Evolutionary conservation across 2,888 invertebrate genomes (phyloP).

Genomic region (Dynastes hyllus): DNA sequence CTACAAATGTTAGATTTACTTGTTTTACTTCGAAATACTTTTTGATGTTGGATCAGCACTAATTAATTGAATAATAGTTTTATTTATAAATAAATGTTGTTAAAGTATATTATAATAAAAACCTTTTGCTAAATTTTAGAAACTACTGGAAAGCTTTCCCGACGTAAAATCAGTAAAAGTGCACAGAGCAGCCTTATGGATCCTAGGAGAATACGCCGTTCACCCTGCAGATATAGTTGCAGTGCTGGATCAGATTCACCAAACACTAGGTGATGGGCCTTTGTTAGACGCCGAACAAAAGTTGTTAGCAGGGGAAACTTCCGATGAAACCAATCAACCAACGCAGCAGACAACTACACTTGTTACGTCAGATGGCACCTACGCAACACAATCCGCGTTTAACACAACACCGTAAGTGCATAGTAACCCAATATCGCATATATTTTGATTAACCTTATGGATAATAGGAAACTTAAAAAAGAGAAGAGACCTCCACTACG

Average conservation of each 20-base stretch:
- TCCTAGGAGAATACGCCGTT: conserved; percentile 96
- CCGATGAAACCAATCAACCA: conserved; percentile 71
- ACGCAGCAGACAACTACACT: conserved; percentile 72
- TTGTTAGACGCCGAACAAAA: conserved; percentile 80
- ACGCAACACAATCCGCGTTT: conserved; percentile 98
- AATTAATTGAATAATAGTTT: no score
- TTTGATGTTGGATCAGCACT: no score
- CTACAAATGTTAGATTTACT: no score
- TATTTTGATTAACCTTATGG: conserved; percentile 16
- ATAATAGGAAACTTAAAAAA: conserved; percentile 74
- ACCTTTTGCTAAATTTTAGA: conserved; percentile 66
- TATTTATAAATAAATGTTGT: no score
- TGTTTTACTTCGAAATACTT: no score
- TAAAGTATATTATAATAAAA: no score
- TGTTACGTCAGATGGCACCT: conserved; percentile 99
- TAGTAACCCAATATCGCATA: conserved; percentile 4
- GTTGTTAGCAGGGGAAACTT: conserved; percentile 82
- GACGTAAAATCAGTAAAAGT: conserved; percentile 93
- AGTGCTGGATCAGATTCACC: conserved; percentile 85
- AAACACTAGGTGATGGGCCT: conserved; percentile 82
- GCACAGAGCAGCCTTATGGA: conserved; percentile 96
- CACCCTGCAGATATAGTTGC: conserved; percentile 83
- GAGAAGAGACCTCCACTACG: conserved; percentile 87
- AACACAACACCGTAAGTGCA: conserved; percentile 82
- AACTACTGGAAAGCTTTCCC: conserved; percentile 86